Base-by-base conservation (phyloP, 2,797 vertebrate species). In the Labroides dimidiatus region DNA sequence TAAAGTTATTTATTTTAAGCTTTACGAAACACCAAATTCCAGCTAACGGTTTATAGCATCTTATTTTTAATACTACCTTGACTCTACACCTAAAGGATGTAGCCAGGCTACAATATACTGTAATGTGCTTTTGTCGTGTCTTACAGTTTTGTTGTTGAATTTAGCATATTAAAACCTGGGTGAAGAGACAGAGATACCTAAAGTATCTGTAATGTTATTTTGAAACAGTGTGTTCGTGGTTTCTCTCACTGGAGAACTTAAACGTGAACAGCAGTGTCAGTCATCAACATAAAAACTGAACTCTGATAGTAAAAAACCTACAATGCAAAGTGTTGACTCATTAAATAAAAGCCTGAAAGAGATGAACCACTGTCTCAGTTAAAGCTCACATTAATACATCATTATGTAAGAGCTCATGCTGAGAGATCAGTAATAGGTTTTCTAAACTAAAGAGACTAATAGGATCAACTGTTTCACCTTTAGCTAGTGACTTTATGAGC, bases 401-500 rank as follows among this genome's bases (percentile, higher is more conserved):
- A 45, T 54, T 65, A 59, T 0, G 3, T 53, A 23, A 64, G 17
- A 53, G 57, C 14, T 24, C 27, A 3, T 39, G 24, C 41, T 60
- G 52, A 21, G 72, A 49, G 24, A 54, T 60, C 9, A 54, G 52
- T 30, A n/a, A 20, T 30, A 73, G 62, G 51, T 68, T 84, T 82
- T 73, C 36, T 44, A 49, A 69, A 78, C 24, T 63, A 39, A 56
- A 78, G 59, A 6, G 48, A 76, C 65, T 75, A 58, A 78, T 63
- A 52, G 63, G 69, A 84, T 84, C 63, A 65, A 69, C 53, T 52
- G 50, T 77, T 72, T 83, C 72, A 75, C 57, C 75, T 78, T 75
- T 67, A 86, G 64, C 51, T 52, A 59, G 60, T 69, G 77, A 78
- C 84, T 87, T 90, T 77, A 89, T 87, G 75, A 86, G 75, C 69